Evolutionary conservation across 64 coral and sea anemone species (phyloP).

Genomic region (Porites lutea): DNA sequence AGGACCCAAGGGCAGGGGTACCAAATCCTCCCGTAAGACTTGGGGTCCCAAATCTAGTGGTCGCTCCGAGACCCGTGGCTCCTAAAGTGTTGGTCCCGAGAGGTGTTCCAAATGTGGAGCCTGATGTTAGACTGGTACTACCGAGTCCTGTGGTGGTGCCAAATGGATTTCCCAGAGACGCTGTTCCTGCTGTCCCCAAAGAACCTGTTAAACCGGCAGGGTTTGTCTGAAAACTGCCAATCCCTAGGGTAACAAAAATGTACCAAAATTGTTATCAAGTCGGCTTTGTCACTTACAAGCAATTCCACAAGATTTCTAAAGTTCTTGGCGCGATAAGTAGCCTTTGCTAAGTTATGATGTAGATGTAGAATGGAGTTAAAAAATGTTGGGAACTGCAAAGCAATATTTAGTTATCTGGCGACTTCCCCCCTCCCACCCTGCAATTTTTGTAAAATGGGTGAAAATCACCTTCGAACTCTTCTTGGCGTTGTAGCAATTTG

Average conservation of each 20-base stretch:
- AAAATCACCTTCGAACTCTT: no score
- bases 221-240: conserved; percentile 1
- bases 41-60: conserved; percentile 4
- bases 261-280: background rate
- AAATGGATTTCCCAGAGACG: background rate
- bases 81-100: conserved; percentile 25
- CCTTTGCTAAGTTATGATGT: no score
- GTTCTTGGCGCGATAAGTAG: no score
- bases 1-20: background rate
- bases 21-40: conserved; percentile 4
- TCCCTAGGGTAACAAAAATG: background rate
- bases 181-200: background rate
- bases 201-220: background rate
- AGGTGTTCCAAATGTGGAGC: background rate
- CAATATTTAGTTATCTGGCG: no score
- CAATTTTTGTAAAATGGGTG: no score
- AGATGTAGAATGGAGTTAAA: no score
- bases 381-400: no score
- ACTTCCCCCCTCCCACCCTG: no score
- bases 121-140: conserved; percentile 7
- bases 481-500: no score
- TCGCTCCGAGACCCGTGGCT: conserved; percentile 13
- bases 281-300: no score
- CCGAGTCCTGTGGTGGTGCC: background rate
- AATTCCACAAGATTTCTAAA: no score